These are phyloP conservation scores for Drosophila kohkoa DNA, from an alignment of 1,140 invertebrate genomes.

Conservation along the genomic window DNA sequence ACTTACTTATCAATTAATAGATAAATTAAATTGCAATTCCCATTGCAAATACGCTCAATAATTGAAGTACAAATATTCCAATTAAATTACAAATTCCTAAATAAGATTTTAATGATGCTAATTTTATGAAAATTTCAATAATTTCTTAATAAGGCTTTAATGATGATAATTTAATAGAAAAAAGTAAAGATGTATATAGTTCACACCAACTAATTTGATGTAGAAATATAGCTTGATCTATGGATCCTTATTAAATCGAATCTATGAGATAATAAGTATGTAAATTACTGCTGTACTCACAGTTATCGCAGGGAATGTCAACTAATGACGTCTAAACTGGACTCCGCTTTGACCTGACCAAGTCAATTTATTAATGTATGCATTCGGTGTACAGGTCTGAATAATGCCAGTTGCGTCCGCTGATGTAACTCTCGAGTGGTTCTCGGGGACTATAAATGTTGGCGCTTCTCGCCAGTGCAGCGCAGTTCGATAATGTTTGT, in stretches of 20 bases:
- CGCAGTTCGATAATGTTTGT: constrained; percentile 26
- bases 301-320: constrained; percentile 4
- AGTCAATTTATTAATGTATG: constrained; percentile 18
- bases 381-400: constrained; percentile 1
- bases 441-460: constrained; percentile 29
- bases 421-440: constrained; percentile 12
- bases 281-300: background rate
- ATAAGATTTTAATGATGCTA: no score
- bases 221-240: no score
- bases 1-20: no score
- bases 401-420: background rate
- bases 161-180: no score
- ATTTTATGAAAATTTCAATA: no score
- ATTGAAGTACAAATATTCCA: no score
- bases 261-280: background rate
- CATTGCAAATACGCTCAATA: no score
- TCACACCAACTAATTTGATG: no score
- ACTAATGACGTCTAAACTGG: background rate
- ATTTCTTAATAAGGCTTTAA: no score
- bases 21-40: no score
- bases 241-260: background rate
- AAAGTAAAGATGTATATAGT: no score
- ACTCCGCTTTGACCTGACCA: constrained; percentile 19
- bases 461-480: background rate
- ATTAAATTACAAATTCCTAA: no score